Base-by-base conservation (phyloP, 53 echinoderm and acorn worm species). In the Hippasteria phrygiana region DNA sequence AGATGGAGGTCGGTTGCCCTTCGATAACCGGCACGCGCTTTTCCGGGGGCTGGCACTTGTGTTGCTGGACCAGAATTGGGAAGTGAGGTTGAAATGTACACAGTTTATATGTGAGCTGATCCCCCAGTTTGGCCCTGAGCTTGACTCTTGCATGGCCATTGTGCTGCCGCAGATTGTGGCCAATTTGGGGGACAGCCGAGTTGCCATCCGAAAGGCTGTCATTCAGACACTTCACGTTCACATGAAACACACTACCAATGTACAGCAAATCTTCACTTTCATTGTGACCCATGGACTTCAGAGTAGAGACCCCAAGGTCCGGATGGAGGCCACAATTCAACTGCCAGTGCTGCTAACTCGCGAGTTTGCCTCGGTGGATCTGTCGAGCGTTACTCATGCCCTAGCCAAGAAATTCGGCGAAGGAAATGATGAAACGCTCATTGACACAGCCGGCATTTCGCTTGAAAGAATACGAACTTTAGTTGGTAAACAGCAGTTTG, bases 191-290 rank as follows among this genome's bases (percentile, higher is more conserved):
- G 96, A 99, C 43, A 74, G 66, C 26, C 91, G 89, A 80, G 96
- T 91, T 45, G 88, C 92, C 36, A 72, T 96, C 27, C 83, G 99
- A 37, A 99, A 99, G 74, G 90, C 96, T 24, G 94, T 94, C 56
- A 93, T 93, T 80, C 99, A 99, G 46, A 96, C 96, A 0, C 43
- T 99, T 40, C 96, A 96, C 86, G 74, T 94, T 75, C 93, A 99
- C 81, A 96, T 99, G 96, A 94, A 94, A 54, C 88, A 99, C 71
- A 95, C 99, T 17, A 73, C 88, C 32, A 91, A 98, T 54, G 87
- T 99, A 62, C 89, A 93, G 50, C 91, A 91, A 20, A 91, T 99
- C 45, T 96, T 96, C 73, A 70, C 94, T 45, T 85, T 96, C 36
- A 54, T 99, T 12, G 96, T 94, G 70, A 93, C 93, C 69, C 79